These are phyloP conservation scores for Germaria angustata DNA, from an alignment of 2,888 invertebrate species.

Conservation along the genomic window DNA sequence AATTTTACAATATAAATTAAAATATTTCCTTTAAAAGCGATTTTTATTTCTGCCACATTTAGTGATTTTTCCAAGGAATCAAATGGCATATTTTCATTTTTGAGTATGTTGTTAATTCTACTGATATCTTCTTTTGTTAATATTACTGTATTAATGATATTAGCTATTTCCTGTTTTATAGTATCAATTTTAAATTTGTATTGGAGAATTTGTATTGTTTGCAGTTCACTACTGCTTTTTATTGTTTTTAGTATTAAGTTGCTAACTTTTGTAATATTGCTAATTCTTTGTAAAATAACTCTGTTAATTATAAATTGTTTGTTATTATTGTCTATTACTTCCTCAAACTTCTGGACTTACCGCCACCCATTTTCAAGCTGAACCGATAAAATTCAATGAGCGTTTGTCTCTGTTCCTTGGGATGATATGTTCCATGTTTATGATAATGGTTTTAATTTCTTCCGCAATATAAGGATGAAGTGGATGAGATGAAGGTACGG, in stretches of 20 bases:
- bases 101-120: background rate
- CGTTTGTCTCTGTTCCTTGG: too few relatives aligned
- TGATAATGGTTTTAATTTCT: background rate
- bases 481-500: slow-evolving; percentile 9
- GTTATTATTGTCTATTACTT: too few relatives aligned
- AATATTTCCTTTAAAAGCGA: background rate
- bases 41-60: background rate
- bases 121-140: background rate
- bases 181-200: background rate
- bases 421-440: too few relatives aligned
- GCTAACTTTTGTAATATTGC: background rate
- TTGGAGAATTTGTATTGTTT: background rate
- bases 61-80: background rate
- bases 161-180: background rate
- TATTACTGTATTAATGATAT: slow-evolving; percentile 12
- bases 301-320: too few relatives aligned
- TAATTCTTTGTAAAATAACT: background rate
- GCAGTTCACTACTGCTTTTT: background rate
- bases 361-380: background rate
- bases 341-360: background rate
- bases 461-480: slow-evolving; percentile 7
- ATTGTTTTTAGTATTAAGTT: background rate
- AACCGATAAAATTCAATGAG: too few relatives aligned
- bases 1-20: slow-evolving; percentile 9
- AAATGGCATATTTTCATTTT: slow-evolving; percentile 3